These are phyloP conservation scores for Labrus mixtus DNA, from an alignment of 2,113 vertebrate species.

Conservation along the genomic window DNA sequence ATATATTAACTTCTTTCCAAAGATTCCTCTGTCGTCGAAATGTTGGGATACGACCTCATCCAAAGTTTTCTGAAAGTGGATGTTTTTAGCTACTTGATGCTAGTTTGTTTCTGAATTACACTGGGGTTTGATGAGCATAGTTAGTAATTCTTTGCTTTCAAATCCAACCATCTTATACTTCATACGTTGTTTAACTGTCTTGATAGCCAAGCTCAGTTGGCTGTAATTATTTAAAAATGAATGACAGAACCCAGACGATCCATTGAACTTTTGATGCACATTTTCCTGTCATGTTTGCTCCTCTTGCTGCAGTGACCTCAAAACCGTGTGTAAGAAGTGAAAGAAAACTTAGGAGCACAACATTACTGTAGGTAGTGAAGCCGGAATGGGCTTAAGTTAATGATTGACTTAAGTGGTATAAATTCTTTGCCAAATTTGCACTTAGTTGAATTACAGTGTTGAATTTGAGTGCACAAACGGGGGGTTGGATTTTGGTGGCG, in stretches of 20 bases:
- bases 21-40: background rate
- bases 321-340: too few species aligned
- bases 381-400: background rate
- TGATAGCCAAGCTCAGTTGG: too few species aligned
- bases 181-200: background rate
- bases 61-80: background rate
- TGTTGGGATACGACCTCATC: background rate
- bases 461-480: background rate
- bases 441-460: background rate
- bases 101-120: too few species aligned
- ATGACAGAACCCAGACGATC: too few species aligned
- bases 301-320: too few species aligned
- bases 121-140: too few species aligned
- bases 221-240: too few species aligned
- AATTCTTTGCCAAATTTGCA: background rate
- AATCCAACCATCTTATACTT: background rate
- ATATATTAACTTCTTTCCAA: slow-evolving; percentile 23
- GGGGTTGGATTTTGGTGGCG: background rate
- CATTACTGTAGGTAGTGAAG: too few species aligned
- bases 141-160: background rate
- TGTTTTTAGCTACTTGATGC: background rate
- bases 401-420: background rate
- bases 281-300: too few species aligned
- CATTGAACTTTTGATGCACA: too few species aligned
- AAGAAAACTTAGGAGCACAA: background rate